These are phyloP conservation scores for Rhynchopsitta pachyrhyncha DNA, from an alignment of 2,113 vertebrate genomes.

Conservation along the genomic window DNA sequence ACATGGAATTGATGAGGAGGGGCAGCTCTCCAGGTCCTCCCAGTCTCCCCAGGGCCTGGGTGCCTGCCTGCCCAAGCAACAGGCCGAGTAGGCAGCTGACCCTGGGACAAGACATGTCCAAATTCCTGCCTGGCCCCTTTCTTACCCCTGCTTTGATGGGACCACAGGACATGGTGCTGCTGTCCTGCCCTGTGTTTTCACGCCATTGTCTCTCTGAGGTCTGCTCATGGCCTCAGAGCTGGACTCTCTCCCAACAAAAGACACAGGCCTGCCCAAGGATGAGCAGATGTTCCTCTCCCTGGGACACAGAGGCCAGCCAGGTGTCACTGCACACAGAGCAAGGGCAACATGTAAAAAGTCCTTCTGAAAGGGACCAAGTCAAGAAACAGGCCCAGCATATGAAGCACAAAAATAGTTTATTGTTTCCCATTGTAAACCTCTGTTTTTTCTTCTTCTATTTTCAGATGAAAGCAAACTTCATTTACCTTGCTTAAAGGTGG, in stretches of 20 bases:
- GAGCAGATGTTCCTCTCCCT: conserved; percentile 2
- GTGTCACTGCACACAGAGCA: not conserved
- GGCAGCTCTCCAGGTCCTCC: not conserved
- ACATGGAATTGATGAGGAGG: not conserved
- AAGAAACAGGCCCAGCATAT: not conserved
- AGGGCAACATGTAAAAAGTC: not conserved
- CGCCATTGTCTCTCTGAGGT: not conserved
- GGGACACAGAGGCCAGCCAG: not conserved
- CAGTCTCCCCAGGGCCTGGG: not conserved
- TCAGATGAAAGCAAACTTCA: not conserved
- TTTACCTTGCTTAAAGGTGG: not conserved
- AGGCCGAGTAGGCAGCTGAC: not conserved
- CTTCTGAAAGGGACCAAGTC: not conserved
- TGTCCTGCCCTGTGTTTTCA: not conserved
- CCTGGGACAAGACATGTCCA: not conserved
- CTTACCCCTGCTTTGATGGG: not conserved
- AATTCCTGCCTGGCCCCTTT: not conserved
- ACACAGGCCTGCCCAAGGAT: not conserved
- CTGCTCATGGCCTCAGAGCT: not conserved
- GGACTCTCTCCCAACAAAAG: not conserved
- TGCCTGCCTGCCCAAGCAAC: not conserved
- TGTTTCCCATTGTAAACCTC: not conserved
- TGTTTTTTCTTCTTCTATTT: not conserved
- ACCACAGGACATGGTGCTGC: not conserved
- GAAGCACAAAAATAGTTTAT: not conserved